Percentiles rank a stretch among this genome's conserved stretches.
phyloP scores from a whole-genome alignment of 1,140 invertebrate genomes.

The Lordiphosa mommai region DNA sequence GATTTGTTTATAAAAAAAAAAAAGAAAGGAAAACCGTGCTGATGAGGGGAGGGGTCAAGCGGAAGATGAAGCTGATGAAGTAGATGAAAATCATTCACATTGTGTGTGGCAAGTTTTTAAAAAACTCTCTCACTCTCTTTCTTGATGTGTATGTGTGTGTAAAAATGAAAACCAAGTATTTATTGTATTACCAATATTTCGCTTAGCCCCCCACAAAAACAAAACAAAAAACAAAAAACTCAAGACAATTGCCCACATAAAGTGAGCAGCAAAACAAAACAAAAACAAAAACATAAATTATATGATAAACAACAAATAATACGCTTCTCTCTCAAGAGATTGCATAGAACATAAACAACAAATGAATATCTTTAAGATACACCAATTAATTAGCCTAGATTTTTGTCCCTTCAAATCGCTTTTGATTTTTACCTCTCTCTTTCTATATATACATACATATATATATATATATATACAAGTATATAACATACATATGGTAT shows the following conservation, averaged over 20 bases:
- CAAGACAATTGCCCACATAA: slow-evolving; percentile 34
- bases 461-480: neutral
- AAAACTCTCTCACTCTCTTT: slow-evolving; percentile 34
- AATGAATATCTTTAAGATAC: slow-evolving; percentile 45
- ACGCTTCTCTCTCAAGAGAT: slow-evolving; percentile 1
- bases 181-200: slow-evolving; percentile 23
- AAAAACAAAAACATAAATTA: slow-evolving; percentile 10
- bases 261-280: slow-evolving; percentile 13
- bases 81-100: slow-evolving; percentile 2
- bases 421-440: slow-evolving; percentile 18
- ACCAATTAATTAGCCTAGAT: slow-evolving; percentile 29
- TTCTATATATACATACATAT: slow-evolving; percentile 3
- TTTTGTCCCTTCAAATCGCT: slow-evolving; percentile 18
- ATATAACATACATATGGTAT: slow-evolving; percentile 11
- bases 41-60: neutral
- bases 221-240: neutral
- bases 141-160: slow-evolving; percentile 11
- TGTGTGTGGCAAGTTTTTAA: slow-evolving; percentile 50
- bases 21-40: neutral
- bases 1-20: slow-evolving; percentile 46
- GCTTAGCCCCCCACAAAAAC: slow-evolving; percentile 12
- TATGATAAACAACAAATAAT: neutral
- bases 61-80: slow-evolving; percentile 5
- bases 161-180: slow-evolving; percentile 45
- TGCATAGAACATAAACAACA: neutral